Conservation (phyloP, 2,113 vertebrate genomes). For the Callionymus lyra region DNA sequence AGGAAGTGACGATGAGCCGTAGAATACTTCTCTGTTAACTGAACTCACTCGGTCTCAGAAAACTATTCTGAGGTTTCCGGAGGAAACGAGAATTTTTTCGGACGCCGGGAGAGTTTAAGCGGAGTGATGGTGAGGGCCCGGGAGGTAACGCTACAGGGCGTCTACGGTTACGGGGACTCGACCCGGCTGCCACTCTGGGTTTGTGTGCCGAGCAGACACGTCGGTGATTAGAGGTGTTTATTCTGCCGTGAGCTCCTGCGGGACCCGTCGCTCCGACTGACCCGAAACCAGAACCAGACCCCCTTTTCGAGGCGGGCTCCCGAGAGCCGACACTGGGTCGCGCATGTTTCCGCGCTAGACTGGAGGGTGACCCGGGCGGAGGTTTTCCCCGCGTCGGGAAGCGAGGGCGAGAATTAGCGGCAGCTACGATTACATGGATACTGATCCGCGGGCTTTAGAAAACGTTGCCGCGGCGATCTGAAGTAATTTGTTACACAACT, state of each 20-base stretch:
- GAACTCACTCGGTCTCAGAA: too few relatives aligned
- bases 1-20: too few relatives aligned
- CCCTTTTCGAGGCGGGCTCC: too few relatives aligned
- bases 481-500: conserved; percentile 40
- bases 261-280: too few relatives aligned
- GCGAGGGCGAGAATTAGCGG: conserved; percentile 39
- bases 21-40: too few relatives aligned
- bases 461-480: conserved; percentile 28
- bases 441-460: conserved; percentile 41
- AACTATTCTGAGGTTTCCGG: too few relatives aligned
- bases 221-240: conserved; percentile 65
- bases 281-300: conserved; percentile 37
- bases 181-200: conserved; percentile 50
- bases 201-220: conserved; percentile 37
- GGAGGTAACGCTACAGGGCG: conserved; percentile 28
- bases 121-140: conserved; percentile 13
- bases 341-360: too few relatives aligned
- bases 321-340: too few relatives aligned
- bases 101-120: conserved; percentile 1
- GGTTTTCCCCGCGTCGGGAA: conserved; percentile 43
- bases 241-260: conserved; percentile 29
- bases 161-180: conserved; percentile 34
- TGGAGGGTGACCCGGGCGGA: too few relatives aligned
- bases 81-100: background rate
- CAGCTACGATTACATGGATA: conserved; percentile 33